phyloP scores from a whole-genome alignment of 1,140 invertebrate genomes.

The Diachasmimorpha longicaudata region DNA sequence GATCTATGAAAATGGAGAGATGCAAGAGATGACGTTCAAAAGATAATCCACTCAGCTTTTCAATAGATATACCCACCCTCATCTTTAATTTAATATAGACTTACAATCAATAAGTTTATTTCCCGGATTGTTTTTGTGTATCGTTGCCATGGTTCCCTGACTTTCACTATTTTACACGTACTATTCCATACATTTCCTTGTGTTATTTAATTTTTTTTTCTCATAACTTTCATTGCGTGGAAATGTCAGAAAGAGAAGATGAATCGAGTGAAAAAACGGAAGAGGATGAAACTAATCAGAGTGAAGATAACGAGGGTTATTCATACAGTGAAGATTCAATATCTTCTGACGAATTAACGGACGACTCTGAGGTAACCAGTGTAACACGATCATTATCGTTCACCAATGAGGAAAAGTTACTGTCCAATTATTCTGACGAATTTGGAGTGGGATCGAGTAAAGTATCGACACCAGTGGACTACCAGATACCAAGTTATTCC shows the following conservation, averaged over 20 bases:
- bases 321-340: conserved; percentile 45
- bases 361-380: conserved; percentile 39
- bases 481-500: neutral
- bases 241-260: too few species aligned
- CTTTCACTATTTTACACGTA: neutral
- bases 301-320: conserved; percentile 35
- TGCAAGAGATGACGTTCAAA: too few species aligned
- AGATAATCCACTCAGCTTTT: too few species aligned
- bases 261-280: neutral
- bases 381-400: conserved; percentile 29
- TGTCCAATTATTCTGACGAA: neutral
- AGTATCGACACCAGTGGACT: neutral
- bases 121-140: too few species aligned
- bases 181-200: neutral
- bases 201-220: neutral
- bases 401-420: conserved; percentile 8
- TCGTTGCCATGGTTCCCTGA: neutral
- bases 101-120: too few species aligned
- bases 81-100: too few species aligned
- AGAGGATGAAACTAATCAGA: conserved; percentile 15
- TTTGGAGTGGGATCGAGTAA: neutral
- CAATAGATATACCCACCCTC: too few species aligned
- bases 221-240: neutral
- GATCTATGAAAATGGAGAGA: too few species aligned
- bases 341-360: conserved; percentile 37